Evolutionary conservation across 2,797 vertebrate species (phyloP).

Genomic region (Tenualosa ilisha): DNA sequence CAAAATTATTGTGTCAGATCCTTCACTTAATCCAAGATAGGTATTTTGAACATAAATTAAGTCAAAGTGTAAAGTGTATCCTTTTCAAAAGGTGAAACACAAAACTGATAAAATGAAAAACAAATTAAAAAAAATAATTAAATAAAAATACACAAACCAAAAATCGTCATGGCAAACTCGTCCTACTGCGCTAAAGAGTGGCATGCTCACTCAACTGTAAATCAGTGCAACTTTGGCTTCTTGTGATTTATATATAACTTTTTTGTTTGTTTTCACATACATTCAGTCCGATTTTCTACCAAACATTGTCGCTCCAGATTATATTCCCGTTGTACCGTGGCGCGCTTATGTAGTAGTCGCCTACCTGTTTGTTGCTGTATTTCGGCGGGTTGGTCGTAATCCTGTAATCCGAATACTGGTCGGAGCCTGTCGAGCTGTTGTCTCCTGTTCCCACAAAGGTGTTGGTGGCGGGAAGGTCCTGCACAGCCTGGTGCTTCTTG

Average conservation of each 20-base stretch:
- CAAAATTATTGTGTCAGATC: conserved; percentile 46
- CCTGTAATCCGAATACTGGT: conserved; percentile 99
- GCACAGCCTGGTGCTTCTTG: conserved; percentile 99
- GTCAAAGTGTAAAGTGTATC: conserved; percentile 51
- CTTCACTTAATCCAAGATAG: conserved; percentile 50
- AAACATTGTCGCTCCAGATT: conserved; percentile 89
- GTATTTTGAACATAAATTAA: conserved; percentile 7
- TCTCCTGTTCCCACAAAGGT: conserved; percentile 98
- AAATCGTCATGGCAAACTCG: not conserved
- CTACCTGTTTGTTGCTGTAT: conserved; percentile 99
- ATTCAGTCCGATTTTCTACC: conserved; percentile 78
- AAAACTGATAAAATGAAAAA: conserved; percentile 44
- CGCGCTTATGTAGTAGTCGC: conserved; percentile 87
- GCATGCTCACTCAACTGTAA: conserved; percentile 27
- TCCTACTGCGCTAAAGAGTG: conserved; percentile 21
- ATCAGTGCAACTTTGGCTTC: conserved; percentile 70
- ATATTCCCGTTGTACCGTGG: conserved; percentile 81
- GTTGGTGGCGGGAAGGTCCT: conserved; percentile 97
- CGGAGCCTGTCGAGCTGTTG: conserved; percentile 96
- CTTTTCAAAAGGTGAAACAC: conserved; percentile 53
- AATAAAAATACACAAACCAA: conserved; percentile 32
- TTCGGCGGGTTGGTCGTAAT: conserved; percentile 98
- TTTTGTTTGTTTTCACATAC: not conserved
- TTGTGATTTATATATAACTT: conserved; percentile 36
- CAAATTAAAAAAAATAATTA: conserved; percentile 33